phyloP scores from a whole-genome alignment of 2,888 invertebrate genomes.

The Andrena marginata region DNA sequence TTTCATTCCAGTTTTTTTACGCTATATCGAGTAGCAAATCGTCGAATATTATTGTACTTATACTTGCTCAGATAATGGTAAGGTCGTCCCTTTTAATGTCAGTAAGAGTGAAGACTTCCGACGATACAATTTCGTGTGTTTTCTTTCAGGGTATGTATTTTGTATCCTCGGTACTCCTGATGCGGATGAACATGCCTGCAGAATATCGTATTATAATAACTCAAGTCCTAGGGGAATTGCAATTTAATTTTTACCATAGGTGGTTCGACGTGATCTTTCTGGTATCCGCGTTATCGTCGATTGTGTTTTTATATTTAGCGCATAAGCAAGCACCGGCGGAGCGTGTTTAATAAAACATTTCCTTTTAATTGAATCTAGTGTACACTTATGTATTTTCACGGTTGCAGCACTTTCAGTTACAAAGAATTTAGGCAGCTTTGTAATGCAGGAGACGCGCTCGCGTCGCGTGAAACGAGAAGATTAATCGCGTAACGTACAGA shows the following conservation, averaged over 20 bases:
- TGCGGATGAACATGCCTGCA: conserved; percentile 99
- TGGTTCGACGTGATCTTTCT: conserved; percentile 99
- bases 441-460: neutral
- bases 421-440: conserved; percentile 2
- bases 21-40: conserved; percentile 99
- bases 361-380: conserved; percentile 35
- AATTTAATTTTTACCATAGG: conserved; percentile 99
- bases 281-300: conserved; percentile 97
- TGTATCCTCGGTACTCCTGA: conserved; percentile 97
- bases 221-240: conserved; percentile 97
- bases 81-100: conserved; percentile 67
- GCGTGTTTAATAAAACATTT: conserved; percentile 72
- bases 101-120: neutral
- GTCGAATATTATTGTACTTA: conserved; percentile 98
- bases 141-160: conserved; percentile 97
- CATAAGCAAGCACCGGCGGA: conserved; percentile 92
- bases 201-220: conserved; percentile 97
- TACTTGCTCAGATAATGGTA: conserved; percentile 98
- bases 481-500: conserved; percentile 17
- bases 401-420: conserved; percentile 26
- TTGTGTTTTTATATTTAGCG: conserved; percentile 97
- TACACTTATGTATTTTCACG: conserved; percentile 22
- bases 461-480: conserved; percentile 1
- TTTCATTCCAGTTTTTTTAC: conserved; percentile 96
- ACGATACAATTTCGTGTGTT: conserved; percentile 3